These are phyloP conservation scores for Cydia splendana DNA, from an alignment of 1,140 invertebrate genomes.

Conservation along the genomic window DNA sequence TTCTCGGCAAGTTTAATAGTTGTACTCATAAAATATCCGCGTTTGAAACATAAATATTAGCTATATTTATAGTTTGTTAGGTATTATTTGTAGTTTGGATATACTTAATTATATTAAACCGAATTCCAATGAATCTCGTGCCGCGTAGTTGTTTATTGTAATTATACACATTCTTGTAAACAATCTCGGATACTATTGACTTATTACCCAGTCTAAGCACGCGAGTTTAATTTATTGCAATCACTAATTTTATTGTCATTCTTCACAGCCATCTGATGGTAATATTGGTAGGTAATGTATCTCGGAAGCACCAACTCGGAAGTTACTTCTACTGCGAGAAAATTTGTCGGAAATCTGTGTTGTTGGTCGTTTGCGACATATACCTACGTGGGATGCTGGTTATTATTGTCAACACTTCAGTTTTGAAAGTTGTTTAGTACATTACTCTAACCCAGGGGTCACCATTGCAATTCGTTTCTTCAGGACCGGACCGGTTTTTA, in stretches of 20 bases:
- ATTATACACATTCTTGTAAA: neutral
- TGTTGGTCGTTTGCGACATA: neutral
- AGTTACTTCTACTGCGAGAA: neutral
- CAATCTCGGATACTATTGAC: neutral
- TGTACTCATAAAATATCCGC: too few species aligned
- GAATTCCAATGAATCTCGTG: neutral
- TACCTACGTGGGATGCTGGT: neutral
- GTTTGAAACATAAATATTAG: too few species aligned
- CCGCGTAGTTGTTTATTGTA: neutral
- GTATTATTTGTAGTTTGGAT: neutral
- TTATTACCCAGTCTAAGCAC: slow-evolving; percentile 18
- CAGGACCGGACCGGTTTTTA: too few species aligned
- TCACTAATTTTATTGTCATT: neutral
- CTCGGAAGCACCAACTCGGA: slow-evolving; percentile 11
- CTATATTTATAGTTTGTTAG: too few species aligned
- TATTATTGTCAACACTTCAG: neutral
- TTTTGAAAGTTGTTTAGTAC: too few species aligned
- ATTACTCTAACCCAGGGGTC: too few species aligned
- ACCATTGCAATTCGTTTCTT: too few species aligned
- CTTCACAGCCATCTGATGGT: neutral
- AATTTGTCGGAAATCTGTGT: neutral
- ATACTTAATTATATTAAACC: neutral
- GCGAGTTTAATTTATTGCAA: slow-evolving; percentile 5
- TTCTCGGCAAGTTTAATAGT: too few species aligned
- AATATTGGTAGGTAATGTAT: neutral